Base-by-base conservation (phyloP, 2,888 invertebrate species). In the Chamaedrilus cognettii region DNA sequence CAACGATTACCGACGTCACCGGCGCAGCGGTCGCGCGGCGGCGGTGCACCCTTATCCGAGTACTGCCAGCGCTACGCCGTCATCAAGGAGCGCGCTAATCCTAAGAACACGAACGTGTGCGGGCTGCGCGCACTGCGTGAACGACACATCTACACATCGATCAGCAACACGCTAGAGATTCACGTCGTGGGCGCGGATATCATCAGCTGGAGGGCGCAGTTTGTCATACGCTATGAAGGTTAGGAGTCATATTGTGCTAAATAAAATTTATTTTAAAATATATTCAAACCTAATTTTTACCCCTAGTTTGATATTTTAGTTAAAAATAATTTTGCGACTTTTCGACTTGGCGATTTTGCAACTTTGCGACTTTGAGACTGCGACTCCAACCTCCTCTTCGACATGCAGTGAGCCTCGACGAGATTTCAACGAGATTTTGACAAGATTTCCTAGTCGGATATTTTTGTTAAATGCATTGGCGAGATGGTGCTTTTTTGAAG, bases 201-300 rank as follows among this genome's bases (percentile, higher is more conserved):
- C 15, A 52, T 57, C 61, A 58, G 56, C 11, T 55, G 51, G 19
- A 51, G 52, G 26, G 70, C 64, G 11, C 70, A 72, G 33, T 73
- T 73, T 42, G 61, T 73, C 26, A 57, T 73, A 30, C 64, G 73
- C 56, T 73, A 70, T 55, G 69, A 73, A 69, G 73, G 73, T 72
- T 26, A 52, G 32, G 15, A 58, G 23, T n/a, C n/a, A n/a, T n/a
- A n/a, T 1, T 32, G 7, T 11, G 19, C 3, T 34, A 0, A 2
- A 26, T 26, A 31, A 26, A n/a, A n/a, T n/a, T n/a, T n/a, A n/a
- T n/a, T n/a, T n/a, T n/a, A n/a, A n/a, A n/a, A n/a, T n/a, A n/a
- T n/a, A n/a, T n/a, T n/a, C n/a, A n/a, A n/a, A n/a, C n/a, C n/a
- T n/a, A n/a, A n/a, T n/a, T n/a, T n/a, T n/a, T n/a, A n/a, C n/a